Percentiles rank a stretch among this genome's conserved stretches.
Conservation (phyloP, 2,888 invertebrate species). For the Drosophila nr. perissopoda region DNA sequence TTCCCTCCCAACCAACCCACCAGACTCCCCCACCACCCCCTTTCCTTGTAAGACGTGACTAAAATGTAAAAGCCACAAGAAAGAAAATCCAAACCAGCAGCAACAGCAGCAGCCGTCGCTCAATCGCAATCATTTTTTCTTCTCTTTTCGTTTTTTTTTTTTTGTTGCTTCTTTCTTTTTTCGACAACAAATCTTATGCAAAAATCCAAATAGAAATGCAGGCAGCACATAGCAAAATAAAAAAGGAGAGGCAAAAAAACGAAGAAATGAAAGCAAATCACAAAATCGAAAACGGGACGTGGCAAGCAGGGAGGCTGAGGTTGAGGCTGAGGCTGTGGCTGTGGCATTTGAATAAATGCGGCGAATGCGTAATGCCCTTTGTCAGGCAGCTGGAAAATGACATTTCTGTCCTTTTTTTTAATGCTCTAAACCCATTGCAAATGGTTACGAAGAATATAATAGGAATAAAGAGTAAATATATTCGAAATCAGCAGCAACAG, state of each 20-base stretch:
- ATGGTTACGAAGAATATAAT: neutral
- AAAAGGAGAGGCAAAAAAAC: neutral
- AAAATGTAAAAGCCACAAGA: constrained; percentile 79
- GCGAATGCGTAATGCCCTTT: constrained; percentile 49
- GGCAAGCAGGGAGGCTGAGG: constrained; percentile 8
- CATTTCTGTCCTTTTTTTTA: neutral
- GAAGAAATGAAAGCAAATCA: constrained; percentile 22
- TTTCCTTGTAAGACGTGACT: constrained; percentile 80
- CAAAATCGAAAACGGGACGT: constrained; percentile 19
- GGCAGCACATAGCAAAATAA: constrained; percentile 14
- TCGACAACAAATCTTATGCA: constrained; percentile 70
- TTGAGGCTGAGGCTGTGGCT: neutral
- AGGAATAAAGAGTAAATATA: neutral
- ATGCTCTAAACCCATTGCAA: neutral
- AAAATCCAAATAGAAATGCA: constrained; percentile 70
- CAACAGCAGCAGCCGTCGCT: constrained; percentile 55
- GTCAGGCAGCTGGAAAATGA: constrained; percentile 4
- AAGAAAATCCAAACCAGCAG: constrained; percentile 70
- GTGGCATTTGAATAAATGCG: constrained; percentile 28
- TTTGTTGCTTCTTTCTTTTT: constrained; percentile 19
- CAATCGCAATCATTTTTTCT: constrained; percentile 59
- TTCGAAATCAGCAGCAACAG: neutral
- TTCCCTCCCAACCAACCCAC: constrained; percentile 28
- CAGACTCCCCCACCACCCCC: constrained; percentile 4
- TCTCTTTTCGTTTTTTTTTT: neutral